A percentile compares a stretch with the other conserved stretches of the same genome.
Evolutionary conservation across 1,140 invertebrate genomes (phyloP).

Genomic region (Sycobia sp.): DNA sequence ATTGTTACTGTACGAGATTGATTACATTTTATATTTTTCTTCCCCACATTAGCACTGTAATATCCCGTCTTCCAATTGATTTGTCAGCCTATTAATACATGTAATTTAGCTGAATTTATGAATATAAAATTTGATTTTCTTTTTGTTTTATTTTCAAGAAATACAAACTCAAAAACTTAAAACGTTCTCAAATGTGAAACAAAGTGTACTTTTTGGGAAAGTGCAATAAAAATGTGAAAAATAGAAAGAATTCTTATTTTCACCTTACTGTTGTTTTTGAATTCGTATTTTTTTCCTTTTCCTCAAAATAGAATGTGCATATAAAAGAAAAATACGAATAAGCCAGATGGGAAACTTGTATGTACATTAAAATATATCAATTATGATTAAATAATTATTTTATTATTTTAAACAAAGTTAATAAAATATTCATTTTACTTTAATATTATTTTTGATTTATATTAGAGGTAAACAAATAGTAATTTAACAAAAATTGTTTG

Average conservation of each 20-base stretch:
- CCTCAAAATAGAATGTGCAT: constrained; percentile 1
- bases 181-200: constrained; percentile 22
- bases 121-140: constrained; percentile 21
- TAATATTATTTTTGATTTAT: no score
- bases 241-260: constrained; percentile 24
- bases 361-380: no score
- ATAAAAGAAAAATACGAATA: no score
- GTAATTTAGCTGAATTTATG: neutral
- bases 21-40: constrained; percentile 32
- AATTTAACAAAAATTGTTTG: no score
- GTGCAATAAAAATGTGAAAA: constrained; percentile 51
- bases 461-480: no score
- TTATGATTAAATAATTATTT: no score
- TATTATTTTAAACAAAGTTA: no score
- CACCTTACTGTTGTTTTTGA: no score
- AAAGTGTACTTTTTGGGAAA: constrained; percentile 54
- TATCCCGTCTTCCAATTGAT: constrained; percentile 37
- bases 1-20: constrained; percentile 25
- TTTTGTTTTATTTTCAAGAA: constrained; percentile 14
- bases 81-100: constrained; percentile 10
- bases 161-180: constrained; percentile 9
- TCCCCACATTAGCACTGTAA: constrained; percentile 39
- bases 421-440: no score
- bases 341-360: no score
- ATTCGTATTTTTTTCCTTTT: neutral